These are phyloP conservation scores for Hypolimnas misippus DNA, from an alignment of 2,888 invertebrate genomes.

Conservation along the genomic window DNA sequence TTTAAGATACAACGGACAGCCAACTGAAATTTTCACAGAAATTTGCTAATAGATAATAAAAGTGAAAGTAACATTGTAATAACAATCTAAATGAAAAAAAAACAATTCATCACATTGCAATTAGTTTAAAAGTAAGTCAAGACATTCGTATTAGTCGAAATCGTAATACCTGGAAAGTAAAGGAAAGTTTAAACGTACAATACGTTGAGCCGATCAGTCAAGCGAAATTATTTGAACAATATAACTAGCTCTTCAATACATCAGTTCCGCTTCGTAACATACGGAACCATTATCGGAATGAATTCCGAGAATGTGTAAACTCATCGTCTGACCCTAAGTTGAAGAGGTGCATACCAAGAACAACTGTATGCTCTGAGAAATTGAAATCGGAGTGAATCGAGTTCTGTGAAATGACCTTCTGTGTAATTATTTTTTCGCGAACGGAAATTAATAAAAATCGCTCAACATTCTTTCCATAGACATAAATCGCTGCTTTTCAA, in stretches of 20 bases:
- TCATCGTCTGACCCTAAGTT: slow-evolving; percentile 51
- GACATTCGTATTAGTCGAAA: neutral
- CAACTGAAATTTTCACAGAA: too few species aligned
- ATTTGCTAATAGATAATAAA: too few species aligned
- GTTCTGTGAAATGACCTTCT: slow-evolving; percentile 60
- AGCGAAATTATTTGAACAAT: slow-evolving; percentile 16
- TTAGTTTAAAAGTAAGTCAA: too few species aligned
- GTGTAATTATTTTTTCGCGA: neutral
- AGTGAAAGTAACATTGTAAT: too few species aligned
- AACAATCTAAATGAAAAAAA: too few species aligned
- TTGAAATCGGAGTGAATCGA: slow-evolving; percentile 61
- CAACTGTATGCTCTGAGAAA: slow-evolving; percentile 63
- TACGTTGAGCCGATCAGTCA: slow-evolving; percentile 1
- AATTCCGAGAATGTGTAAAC: slow-evolving; percentile 56
- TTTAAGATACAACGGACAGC: too few species aligned
- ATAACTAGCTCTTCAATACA: slow-evolving; percentile 14
- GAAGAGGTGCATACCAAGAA: slow-evolving; percentile 60
- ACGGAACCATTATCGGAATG: slow-evolving; percentile 45
- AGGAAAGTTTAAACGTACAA: too few species aligned
- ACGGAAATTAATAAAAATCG: neutral
- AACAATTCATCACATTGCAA: too few species aligned
- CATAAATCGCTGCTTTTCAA: too few species aligned
- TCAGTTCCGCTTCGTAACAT: slow-evolving; percentile 40
- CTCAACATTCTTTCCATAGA: too few species aligned
- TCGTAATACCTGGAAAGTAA: neutral